Evolutionary conservation across 2,797 vertebrate species (phyloP).

Genomic region (Danio albolineatus): DNA sequence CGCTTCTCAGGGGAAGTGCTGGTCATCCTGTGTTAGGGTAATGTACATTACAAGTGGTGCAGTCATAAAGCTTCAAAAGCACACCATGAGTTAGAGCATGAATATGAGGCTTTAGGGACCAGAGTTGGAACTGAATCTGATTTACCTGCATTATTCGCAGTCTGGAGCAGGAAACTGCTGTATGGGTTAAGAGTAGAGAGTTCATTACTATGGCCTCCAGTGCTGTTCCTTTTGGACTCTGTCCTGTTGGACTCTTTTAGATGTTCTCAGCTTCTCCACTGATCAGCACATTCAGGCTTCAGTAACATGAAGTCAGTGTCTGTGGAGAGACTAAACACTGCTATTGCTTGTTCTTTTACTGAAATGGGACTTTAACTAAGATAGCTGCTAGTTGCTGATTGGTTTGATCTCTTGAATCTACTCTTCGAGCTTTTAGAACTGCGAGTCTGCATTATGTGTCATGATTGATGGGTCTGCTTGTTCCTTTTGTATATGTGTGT

Average conservation of each 20-base stretch:
- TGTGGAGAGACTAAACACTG: not conserved
- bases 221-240: slow-evolving; percentile 40
- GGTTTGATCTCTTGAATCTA: not conserved
- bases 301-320: not conserved
- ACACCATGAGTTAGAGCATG: slow-evolving; percentile 48
- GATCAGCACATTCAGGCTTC: slow-evolving; percentile 2
- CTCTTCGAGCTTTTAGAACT: too few species aligned
- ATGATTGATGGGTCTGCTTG: too few species aligned
- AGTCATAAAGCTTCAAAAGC: slow-evolving; percentile 58
- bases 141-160: slow-evolving; percentile 46
- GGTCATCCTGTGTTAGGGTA: slow-evolving; percentile 60
- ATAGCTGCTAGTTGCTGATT: not conserved
- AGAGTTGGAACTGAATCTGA: slow-evolving; percentile 35
- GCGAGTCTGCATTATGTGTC: too few species aligned
- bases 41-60: slow-evolving; percentile 60
- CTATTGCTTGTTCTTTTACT: not conserved
- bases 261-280: slow-evolving; percentile 13
- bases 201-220: slow-evolving; percentile 47
- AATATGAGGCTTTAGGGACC: slow-evolving; percentile 49
- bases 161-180: slow-evolving; percentile 38
- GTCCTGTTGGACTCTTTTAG: slow-evolving; percentile 28
- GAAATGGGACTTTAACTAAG: not conserved
- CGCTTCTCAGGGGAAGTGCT: slow-evolving; percentile 50
- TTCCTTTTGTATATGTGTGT: too few species aligned
- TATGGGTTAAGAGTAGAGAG: slow-evolving; percentile 39